Conservation (phyloP, 2,888 invertebrate species). For the Tenthredo livida region DNA sequence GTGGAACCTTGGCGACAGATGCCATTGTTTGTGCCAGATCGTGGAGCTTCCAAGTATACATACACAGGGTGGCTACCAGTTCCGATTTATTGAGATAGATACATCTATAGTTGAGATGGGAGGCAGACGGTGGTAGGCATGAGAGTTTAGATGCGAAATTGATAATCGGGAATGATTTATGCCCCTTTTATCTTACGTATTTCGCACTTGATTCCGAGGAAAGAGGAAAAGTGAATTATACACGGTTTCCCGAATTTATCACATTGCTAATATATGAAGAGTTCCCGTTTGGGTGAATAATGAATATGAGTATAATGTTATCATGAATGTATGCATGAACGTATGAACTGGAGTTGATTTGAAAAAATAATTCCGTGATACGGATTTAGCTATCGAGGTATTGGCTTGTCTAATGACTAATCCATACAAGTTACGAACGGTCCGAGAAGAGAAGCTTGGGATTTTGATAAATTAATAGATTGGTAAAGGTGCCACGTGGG, state of each 20-base stretch:
- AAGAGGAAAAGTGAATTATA: slow-evolving; percentile 58
- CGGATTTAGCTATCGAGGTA: neutral
- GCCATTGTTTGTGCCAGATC: slow-evolving; percentile 49
- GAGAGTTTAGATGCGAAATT: slow-evolving; percentile 47
- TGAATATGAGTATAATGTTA: too few species aligned
- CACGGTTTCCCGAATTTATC: neutral
- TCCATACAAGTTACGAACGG: neutral
- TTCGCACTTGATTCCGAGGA: slow-evolving; percentile 48
- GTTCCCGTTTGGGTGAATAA: neutral
- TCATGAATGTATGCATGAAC: neutral
- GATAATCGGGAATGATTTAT: slow-evolving; percentile 46
- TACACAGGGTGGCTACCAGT: slow-evolving; percentile 9
- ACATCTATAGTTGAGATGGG: neutral
- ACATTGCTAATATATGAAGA: neutral
- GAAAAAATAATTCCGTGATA: neutral
- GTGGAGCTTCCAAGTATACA: slow-evolving; percentile 27
- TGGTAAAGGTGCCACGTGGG: neutral
- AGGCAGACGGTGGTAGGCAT: neutral
- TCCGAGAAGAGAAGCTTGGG: neutral
- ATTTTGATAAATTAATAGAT: neutral
- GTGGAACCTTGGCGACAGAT: slow-evolving; percentile 42
- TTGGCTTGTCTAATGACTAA: neutral
- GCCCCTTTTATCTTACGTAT: neutral
- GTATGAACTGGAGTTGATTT: neutral
- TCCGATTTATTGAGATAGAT: slow-evolving; percentile 42